These are phyloP conservation scores for Yponomeuta plumbellus DNA, from an alignment of 2,888 invertebrate genomes.

Conservation along the genomic window DNA sequence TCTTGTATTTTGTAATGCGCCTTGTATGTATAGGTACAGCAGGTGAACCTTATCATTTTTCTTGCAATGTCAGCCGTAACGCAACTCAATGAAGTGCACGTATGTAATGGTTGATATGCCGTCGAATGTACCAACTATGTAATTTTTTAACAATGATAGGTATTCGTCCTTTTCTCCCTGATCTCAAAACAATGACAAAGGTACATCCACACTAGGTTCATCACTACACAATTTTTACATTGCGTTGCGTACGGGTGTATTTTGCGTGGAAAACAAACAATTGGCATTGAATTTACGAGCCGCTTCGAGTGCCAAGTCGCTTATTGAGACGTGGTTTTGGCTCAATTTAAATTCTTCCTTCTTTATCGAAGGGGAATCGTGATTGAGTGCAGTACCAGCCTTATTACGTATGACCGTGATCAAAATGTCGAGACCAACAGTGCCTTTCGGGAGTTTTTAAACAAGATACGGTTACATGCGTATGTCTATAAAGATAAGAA, in stretches of 20 bases:
- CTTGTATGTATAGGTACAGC: no score
- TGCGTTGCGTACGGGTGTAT: conserved; percentile 36
- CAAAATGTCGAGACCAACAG: neutral
- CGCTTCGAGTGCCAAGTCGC: conserved; percentile 61
- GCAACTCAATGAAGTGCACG: no score
- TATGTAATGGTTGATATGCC: no score
- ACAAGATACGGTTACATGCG: neutral
- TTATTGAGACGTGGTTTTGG: conserved; percentile 53
- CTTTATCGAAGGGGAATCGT: conserved; percentile 12
- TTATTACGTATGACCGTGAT: neutral
- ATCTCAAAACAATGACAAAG: neutral
- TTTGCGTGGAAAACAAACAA: conserved; percentile 63
- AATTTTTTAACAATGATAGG: no score
- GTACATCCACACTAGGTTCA: conserved; percentile 30
- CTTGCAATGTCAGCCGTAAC: no score
- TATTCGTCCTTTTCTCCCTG: no score
- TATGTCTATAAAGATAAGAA: neutral
- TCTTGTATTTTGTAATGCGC: no score
- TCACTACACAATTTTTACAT: conserved; percentile 32
- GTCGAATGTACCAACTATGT: no score
- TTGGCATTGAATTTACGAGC: conserved; percentile 61
- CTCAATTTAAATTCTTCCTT: conserved; percentile 50
- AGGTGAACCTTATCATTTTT: no score
- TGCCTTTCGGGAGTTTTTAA: neutral
- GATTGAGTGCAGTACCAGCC: conserved; percentile 9